Evolutionary conservation across 2,113 vertebrate species (phyloP).

Genomic region (Indicator maculatus): DNA sequence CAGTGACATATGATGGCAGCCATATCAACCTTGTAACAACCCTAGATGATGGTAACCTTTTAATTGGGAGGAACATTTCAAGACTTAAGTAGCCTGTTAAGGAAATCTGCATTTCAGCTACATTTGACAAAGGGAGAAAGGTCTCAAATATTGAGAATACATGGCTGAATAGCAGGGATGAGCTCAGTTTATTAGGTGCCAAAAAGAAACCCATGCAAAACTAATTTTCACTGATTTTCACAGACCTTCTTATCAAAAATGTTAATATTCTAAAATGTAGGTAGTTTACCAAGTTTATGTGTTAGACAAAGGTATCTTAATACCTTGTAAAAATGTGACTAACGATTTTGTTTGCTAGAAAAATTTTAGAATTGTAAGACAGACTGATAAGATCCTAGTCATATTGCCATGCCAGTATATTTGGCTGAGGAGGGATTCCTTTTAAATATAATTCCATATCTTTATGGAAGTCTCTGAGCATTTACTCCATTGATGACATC

Average conservation of each 20-base stretch:
- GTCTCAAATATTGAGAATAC: neutral
- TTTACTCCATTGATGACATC: neutral
- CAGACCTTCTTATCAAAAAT: neutral
- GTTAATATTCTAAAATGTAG: neutral
- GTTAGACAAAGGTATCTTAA: neutral
- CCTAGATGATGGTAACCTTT: neutral
- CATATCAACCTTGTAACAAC: neutral
- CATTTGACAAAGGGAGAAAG: neutral
- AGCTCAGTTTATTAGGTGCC: neutral
- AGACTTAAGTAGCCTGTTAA: neutral
- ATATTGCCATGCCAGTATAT: neutral
- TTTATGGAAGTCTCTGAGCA: neutral
- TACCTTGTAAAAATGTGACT: neutral
- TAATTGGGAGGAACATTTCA: neutral
- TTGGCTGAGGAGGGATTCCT: neutral
- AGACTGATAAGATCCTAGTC: neutral
- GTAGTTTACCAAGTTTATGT: neutral
- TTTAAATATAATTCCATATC: neutral
- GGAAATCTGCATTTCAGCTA: neutral
- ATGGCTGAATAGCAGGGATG: neutral
- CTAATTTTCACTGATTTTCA: neutral
- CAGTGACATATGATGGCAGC: neutral
- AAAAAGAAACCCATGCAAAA: neutral
- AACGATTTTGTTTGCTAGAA: neutral
- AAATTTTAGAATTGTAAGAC: neutral